Evolutionary conservation across 2,797 vertebrate genomes (phyloP), one percentile per base, ranked within the genome.

Genomic region (Oreochromis grahami): DNA sequence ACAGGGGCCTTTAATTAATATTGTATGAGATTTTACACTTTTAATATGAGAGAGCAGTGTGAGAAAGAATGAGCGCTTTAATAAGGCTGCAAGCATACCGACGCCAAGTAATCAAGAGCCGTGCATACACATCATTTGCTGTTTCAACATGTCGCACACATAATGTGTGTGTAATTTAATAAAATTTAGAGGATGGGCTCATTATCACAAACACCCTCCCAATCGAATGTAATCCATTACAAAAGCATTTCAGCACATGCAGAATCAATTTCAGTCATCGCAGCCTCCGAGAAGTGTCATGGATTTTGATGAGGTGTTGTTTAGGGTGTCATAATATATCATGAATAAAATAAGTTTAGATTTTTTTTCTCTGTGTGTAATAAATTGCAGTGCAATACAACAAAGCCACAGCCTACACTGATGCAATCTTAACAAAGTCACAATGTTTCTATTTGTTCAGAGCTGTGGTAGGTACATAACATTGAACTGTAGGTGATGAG

Each of bases 1-100:
- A 63, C 78, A 56, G 77, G 77, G 53, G 63, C 14, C 15, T 81
- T 84, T 80, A 60, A 85, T 92, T 82, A 86, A 88, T 84, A 79
- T 65, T 84, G 21, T 34, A 82, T 83, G 76, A 89, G 72, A 78
- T 88, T 82, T 65, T 79, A 34, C 70, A 50, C 51, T 87, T 81
- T 84, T 55, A 85, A 87, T 80, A 79, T 81, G n/a, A 81, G 63
- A 76, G 34, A 72, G 43, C 53, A 21, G 34, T 24, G 29, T 41
- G 26, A 58, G 43, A 80, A 81, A 78, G 74, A 79, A 26, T 48
- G 50, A 58, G 48, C 38, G 4, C 26, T 80, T 86, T 77, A 86
- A 58, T 86, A 77, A 36, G 48, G 55, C 74, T 81, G 80, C 50
- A 10, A 53, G 76, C 76, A 29, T 21, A 52, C 52, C 38, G 48